Base-by-base conservation (phyloP, 2,888 invertebrate genomes). In the Caenorhabditis afra region DNA sequence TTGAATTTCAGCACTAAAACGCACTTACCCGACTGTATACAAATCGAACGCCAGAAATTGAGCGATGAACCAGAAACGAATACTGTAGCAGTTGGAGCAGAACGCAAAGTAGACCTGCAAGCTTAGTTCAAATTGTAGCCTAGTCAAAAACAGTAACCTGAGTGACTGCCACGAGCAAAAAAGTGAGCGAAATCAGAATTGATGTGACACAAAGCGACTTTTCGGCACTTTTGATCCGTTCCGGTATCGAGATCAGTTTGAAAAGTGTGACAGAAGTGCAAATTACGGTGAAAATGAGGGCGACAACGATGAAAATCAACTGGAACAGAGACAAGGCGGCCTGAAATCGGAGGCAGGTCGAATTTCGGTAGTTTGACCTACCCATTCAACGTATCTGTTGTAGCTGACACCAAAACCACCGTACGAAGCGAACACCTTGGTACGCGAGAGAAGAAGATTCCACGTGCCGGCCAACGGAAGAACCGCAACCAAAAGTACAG, bases 201-300 rank as follows among this genome's bases (percentile, higher is more conserved):
- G 45, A 37, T 1, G 67, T 29, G 8, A 67, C 0, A 12, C 75
- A 75, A 1, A 75, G 47, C 18, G 75, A 67, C 18, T 57, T 61
- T 20, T 75, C 75, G 11, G 62, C 62, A 1, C 55, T 7, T 57
- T 75, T 75, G 12, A 67, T 57, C 4, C 75, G 53, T 16, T 62
- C 49, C n/a, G 67, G 50, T 1, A 75, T 39, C 3, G 47, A 18
- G 0, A 50, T 18, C n/a, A 75, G 55, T 11, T 61, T 67, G 55
- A 23, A 61, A 11, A 75, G 20, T 10, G 75, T 62, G 4, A 67
- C 18, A 12, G 57, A 47, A 7, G 67, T 57, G 35, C 75, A 75
- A 18, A 67, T 23, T 2, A 67, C 5, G 3, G 75, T 75, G 44
- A 67, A 57, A 20, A 47, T 14, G 1, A 67, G 44, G 16, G 18